These are phyloP conservation scores for Aselliscus stoliczkanus DNA, from an alignment of 2,797 vertebrate genomes.

Conservation along the genomic window DNA sequence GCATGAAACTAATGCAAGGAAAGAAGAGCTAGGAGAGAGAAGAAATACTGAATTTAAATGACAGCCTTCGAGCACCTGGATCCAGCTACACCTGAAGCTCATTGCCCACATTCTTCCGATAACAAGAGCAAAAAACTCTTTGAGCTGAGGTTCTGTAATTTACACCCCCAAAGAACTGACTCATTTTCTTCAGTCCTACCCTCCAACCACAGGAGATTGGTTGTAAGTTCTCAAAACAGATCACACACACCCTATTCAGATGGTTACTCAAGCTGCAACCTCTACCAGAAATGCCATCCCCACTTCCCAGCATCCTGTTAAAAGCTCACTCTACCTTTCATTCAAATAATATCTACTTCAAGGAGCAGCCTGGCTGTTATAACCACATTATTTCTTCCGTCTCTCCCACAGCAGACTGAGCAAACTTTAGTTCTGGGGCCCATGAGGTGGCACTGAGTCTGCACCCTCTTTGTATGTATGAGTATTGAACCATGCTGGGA, in stretches of 20 bases:
- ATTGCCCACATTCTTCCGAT: neutral
- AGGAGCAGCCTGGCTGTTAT: too few species aligned
- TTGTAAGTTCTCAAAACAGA: neutral
- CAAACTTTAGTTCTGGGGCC: neutral
- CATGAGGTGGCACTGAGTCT: fast-evolving
- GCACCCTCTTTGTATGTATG: fast-evolving
- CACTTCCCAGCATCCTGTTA: neutral
- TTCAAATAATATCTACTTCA: neutral
- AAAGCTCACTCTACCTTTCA: neutral
- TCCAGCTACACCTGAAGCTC: conserved; percentile 23
- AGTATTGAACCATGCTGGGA: neutral
- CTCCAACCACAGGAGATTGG: neutral
- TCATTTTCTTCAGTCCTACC: neutral
- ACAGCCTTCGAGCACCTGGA: neutral
- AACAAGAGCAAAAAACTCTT: neutral
- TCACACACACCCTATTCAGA: neutral
- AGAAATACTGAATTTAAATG: neutral
- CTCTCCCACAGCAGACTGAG: neutral
- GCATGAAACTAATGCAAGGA: neutral
- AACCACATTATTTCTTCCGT: neutral
- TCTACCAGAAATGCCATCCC: neutral
- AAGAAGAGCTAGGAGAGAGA: neutral
- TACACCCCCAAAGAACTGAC: neutral
- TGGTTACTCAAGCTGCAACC: neutral
- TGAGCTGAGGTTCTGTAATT: neutral